These are phyloP conservation scores for Diarsia mendica DNA, from an alignment of 2,888 invertebrate species.

Conservation along the genomic window DNA sequence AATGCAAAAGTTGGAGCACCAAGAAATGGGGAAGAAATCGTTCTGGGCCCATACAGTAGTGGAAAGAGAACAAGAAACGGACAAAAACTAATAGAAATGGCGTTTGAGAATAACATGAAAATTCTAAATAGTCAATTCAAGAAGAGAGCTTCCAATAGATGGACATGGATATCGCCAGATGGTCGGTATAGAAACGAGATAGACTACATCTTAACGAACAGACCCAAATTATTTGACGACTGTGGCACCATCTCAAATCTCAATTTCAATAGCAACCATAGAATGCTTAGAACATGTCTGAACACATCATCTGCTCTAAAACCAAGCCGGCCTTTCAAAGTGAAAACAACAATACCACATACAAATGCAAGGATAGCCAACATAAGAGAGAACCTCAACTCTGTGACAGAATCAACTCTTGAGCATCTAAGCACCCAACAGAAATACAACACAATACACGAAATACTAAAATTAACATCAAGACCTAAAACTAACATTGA, in stretches of 20 bases:
- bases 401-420: constrained; percentile 10
- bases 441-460: neutral
- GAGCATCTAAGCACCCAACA: neutral
- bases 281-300: neutral
- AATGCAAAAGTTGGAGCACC: neutral
- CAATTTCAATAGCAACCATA: neutral
- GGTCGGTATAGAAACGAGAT: neutral
- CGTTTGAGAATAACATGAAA: too few species aligned
- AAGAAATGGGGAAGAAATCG: too few species aligned
- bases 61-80: too few species aligned
- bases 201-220: neutral
- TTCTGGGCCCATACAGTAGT: too few species aligned
- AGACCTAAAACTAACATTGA: too few species aligned
- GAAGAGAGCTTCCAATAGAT: neutral
- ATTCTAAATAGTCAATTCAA: too few species aligned
- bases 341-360: neutral
- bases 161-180: constrained; percentile 3
- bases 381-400: constrained; percentile 1
- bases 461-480: neutral
- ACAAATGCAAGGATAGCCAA: neutral
- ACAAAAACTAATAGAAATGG: too few species aligned
- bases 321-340: neutral
- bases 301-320: neutral
- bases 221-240: neutral
- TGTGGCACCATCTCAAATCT: neutral